Evolutionary conservation across 2,888 invertebrate genomes (phyloP).

Genomic region (Nemapogon koenigi): DNA sequence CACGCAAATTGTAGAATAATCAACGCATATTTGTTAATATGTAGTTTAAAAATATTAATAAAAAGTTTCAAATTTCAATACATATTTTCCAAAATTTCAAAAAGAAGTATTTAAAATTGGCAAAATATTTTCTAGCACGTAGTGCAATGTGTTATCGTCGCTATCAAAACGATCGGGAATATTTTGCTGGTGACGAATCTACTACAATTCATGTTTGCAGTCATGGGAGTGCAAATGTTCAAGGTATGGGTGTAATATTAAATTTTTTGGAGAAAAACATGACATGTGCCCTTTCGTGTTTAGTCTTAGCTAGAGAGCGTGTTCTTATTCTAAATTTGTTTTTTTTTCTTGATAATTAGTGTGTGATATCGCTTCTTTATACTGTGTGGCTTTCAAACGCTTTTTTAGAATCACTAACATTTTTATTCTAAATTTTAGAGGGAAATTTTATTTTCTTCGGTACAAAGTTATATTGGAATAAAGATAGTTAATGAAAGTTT

Average conservation of each 20-base stretch:
- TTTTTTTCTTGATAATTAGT: background rate
- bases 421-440: too few relatives aligned
- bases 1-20: too few relatives aligned
- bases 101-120: conserved; percentile 12
- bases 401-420: conserved; percentile 6
- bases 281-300: background rate
- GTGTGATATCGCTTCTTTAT: conserved; percentile 9
- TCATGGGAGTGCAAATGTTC: conserved; percentile 99
- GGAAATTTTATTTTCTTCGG: too few relatives aligned
- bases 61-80: background rate
- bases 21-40: too few relatives aligned
- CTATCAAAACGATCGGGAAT: conserved; percentile 99
- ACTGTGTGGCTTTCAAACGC: conserved; percentile 8
- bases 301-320: background rate
- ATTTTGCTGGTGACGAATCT: conserved; percentile 99
- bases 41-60: background rate
- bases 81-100: background rate
- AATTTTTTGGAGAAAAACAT: conserved; percentile 1
- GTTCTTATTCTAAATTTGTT: background rate
- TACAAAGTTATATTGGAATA: too few relatives aligned
- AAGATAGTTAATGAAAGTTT: too few relatives aligned
- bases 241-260: conserved; percentile 79
- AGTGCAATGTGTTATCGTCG: conserved; percentile 99
- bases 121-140: conserved; percentile 94
- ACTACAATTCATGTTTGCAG: conserved; percentile 99